A percentile compares a stretch with the other conserved stretches of the same genome.
Conservation (phyloP, 2,888 invertebrate genomes). For the Acheta domesticus region DNA sequence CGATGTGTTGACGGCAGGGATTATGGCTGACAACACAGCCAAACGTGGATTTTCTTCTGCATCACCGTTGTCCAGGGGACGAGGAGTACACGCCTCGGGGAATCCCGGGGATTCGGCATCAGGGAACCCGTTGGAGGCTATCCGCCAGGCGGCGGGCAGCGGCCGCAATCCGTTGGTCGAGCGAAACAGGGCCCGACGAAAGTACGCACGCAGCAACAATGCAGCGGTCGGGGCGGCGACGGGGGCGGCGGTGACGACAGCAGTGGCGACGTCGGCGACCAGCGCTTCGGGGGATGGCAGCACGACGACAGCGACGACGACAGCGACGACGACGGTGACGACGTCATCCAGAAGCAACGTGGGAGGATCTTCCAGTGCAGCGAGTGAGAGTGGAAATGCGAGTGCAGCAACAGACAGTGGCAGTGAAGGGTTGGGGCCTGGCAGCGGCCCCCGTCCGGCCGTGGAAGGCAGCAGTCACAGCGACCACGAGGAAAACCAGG, state of each 20-base stretch:
- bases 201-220: conserved; percentile 9
- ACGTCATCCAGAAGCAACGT: neutral
- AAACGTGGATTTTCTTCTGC: conserved; percentile 28
- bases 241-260: conserved; percentile 52
- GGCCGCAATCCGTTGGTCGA: conserved; percentile 44
- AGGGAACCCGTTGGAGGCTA: neutral
- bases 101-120: neutral
- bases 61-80: conserved; percentile 36
- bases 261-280: neutral
- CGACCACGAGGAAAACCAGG: conserved; percentile 61
- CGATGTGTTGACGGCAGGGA: conserved; percentile 46
- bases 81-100: conserved; percentile 22
- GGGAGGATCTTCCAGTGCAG: neutral
- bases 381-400: neutral
- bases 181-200: conserved; percentile 38
- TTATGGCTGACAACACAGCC: conserved; percentile 35
- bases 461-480: conserved; percentile 51
- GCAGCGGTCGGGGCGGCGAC: conserved; percentile 27
- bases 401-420: neutral
- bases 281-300: neutral
- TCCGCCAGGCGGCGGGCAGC: conserved; percentile 25
- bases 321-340: neutral
- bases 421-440: conserved; percentile 19
- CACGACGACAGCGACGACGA: neutral
- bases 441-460: conserved; percentile 43